A percentile compares a stretch with the other conserved stretches of the same genome.
These are phyloP conservation scores for Chloroceryle amazona DNA, from an alignment of 2,797 vertebrate genomes.

Conservation along the genomic window DNA sequence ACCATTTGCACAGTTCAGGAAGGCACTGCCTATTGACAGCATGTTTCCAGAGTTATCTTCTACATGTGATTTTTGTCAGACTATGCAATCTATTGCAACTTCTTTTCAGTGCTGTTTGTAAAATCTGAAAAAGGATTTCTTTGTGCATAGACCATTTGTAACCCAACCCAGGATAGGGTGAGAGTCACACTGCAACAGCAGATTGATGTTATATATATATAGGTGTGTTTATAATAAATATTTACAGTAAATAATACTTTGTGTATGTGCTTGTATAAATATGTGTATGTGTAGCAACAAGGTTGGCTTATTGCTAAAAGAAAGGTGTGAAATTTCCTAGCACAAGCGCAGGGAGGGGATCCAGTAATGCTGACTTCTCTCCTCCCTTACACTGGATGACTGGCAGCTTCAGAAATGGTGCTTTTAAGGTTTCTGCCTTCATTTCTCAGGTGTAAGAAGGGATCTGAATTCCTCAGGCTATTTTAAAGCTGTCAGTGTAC, in stretches of 20 bases:
- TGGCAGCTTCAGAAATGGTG: background rate
- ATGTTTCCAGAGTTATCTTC: fast-evolving
- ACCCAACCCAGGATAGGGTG: fast-evolving
- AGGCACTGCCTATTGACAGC: background rate
- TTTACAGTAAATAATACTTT: background rate
- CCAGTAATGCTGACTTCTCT: background rate
- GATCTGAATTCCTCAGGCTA: background rate
- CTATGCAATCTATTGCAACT: background rate
- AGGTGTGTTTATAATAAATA: fast-evolving
- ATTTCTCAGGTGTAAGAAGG: background rate
- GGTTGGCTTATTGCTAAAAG: background rate
- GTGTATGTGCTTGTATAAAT: background rate
- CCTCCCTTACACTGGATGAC: background rate
- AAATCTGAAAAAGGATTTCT: background rate
- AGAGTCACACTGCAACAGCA: background rate
- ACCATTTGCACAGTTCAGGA: fast-evolving
- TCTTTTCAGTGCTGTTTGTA: background rate
- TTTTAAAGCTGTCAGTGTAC: background rate
- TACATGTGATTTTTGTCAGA: fast-evolving
- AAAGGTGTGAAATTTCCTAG: background rate
- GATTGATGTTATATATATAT: background rate
- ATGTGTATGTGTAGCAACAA: background rate
- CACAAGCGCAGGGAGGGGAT: background rate
- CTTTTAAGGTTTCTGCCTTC: background rate
- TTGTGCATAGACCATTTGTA: background rate